phyloP scores from a whole-genome alignment of 2,888 invertebrate genomes.

The Rapana venosa region DNA sequence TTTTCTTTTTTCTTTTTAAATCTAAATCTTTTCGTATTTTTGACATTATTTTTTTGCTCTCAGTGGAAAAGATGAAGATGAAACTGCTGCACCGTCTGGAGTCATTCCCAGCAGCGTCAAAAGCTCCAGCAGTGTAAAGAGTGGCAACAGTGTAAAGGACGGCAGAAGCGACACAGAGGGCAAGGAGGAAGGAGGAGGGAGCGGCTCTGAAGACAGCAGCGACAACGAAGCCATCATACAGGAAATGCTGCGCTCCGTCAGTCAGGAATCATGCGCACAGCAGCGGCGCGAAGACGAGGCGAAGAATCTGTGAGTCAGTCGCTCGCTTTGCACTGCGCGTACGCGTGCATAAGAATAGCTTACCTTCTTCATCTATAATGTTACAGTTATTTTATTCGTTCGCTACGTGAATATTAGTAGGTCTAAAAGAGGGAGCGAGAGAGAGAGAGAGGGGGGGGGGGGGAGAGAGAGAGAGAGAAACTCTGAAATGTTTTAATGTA shows the following conservation, averaged over 20 bases:
- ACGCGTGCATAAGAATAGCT: no score
- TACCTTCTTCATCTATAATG: no score
- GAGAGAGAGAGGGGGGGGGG: no score
- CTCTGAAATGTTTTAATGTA: no score
- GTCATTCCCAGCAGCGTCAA: neutral
- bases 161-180: neutral
- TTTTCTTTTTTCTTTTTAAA: no score
- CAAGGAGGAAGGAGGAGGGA: neutral
- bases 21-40: no score
- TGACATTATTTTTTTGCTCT: neutral
- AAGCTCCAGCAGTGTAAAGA: neutral
- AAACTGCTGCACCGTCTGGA: neutral
- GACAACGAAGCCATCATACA: conserved; percentile 13
- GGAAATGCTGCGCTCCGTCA: neutral
- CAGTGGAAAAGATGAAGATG: neutral
- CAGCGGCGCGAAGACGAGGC: neutral
- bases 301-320: neutral
- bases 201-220: neutral
- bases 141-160: no score
- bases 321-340: no score
- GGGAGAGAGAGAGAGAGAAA: no score
- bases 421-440: no score
- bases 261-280: neutral
- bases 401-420: no score
- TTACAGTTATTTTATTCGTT: no score